phyloP scores from a whole-genome alignment of 2,797 vertebrate species.

The Sebastes steindachneri region DNA sequence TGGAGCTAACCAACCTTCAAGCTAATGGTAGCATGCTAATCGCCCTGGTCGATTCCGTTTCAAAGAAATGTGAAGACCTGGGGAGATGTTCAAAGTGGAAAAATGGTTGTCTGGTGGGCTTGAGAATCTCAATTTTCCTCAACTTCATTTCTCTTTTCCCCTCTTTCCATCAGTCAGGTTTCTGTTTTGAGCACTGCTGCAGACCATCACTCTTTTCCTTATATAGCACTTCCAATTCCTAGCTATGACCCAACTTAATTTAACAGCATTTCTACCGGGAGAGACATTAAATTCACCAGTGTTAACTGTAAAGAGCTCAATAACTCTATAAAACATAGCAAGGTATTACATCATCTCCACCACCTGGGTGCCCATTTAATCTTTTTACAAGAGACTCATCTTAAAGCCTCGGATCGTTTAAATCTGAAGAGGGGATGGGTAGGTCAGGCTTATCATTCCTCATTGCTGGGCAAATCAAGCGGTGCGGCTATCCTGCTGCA shows the following conservation, averaged over 20 bases:
- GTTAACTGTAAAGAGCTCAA: neutral
- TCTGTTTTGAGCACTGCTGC: neutral
- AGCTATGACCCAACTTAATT: neutral
- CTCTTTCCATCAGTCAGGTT: neutral
- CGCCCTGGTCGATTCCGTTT: too few species aligned
- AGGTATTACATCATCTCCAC: neutral
- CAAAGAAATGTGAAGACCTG: too few species aligned
- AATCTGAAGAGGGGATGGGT: neutral
- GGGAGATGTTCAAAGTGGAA: too few species aligned
- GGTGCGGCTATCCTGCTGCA: neutral
- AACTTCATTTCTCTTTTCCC: neutral
- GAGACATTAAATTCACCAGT: neutral
- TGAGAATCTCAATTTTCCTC: neutral
- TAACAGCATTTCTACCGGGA: neutral
- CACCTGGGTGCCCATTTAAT: neutral
- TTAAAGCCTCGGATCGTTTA: neutral
- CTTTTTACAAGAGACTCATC: neutral
- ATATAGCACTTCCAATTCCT: neutral
- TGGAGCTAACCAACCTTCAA: too few species aligned
- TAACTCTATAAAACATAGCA: neutral
- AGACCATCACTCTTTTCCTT: neutral
- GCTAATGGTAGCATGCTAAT: too few species aligned
- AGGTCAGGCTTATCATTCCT: neutral
- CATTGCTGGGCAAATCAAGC: neutral
- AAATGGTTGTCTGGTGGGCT: too few species aligned